These are phyloP conservation scores for Pterostichus niger DNA, from an alignment of 2,888 invertebrate genomes.

Conservation along the genomic window DNA sequence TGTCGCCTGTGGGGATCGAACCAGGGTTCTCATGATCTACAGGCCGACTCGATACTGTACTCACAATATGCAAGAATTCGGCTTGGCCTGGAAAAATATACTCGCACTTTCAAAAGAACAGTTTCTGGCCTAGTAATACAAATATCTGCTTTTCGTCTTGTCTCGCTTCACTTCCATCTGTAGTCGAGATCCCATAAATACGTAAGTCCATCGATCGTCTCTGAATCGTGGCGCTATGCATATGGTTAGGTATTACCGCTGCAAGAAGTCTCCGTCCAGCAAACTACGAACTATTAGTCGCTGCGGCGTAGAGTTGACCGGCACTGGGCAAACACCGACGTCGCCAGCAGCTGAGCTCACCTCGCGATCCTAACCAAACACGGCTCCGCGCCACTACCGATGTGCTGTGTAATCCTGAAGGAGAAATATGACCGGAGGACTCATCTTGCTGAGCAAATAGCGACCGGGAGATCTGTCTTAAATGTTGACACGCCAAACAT, in stretches of 20 bases:
- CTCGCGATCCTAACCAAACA: constrained; percentile 65
- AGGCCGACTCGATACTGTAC: too few relatives aligned
- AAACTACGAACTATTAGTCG: constrained; percentile 39
- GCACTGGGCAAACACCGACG: constrained; percentile 22
- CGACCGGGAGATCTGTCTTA: constrained; percentile 8
- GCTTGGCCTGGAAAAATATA: too few relatives aligned
- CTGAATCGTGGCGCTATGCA: neutral
- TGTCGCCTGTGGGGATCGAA: too few relatives aligned
- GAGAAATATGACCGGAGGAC: constrained; percentile 64
- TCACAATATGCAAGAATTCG: too few relatives aligned
- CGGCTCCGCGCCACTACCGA: neutral
- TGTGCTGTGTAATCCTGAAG: constrained; percentile 58
- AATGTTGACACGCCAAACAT: constrained; percentile 22
- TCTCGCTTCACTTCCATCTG: too few relatives aligned
- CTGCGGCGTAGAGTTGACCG: constrained; percentile 29
- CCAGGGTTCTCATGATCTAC: too few relatives aligned
- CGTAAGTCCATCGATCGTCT: neutral
- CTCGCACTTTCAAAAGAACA: too few relatives aligned
- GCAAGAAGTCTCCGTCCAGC: constrained; percentile 33
- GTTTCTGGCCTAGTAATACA: too few relatives aligned
- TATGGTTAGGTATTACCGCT: constrained; percentile 14
- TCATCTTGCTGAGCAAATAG: constrained; percentile 62
- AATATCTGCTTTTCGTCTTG: too few relatives aligned
- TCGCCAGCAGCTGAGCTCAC: constrained; percentile 59
- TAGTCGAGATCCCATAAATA: neutral